These are phyloP conservation scores for Poeciliopsis turneri DNA, from an alignment of 2,797 vertebrate genomes.

Conservation along the genomic window DNA sequence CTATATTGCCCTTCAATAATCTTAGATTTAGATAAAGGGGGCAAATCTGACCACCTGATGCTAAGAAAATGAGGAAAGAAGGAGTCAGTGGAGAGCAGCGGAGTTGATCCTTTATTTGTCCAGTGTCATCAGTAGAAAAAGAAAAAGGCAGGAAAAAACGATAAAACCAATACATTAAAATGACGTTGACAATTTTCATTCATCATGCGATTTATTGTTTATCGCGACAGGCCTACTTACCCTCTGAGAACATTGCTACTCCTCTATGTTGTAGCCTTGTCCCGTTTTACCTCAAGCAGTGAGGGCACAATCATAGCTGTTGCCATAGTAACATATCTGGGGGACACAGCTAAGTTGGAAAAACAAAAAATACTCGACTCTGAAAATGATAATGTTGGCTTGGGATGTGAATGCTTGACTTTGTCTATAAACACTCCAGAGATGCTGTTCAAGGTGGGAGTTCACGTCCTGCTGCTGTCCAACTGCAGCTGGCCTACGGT, in stretches of 20 bases:
- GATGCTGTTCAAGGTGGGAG: conserved; percentile 19
- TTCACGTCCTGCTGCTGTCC: conserved; percentile 15
- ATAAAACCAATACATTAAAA: no score
- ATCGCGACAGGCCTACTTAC: not conserved
- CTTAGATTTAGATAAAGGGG: no score
- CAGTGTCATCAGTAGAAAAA: no score
- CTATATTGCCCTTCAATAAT: no score
- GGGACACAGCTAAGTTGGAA: conserved; percentile 20
- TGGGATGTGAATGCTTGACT: conserved; percentile 6
- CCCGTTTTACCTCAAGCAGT: conserved; percentile 23
- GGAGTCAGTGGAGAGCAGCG: no score
- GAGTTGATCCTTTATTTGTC: no score
- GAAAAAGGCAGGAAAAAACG: no score
- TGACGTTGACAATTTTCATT: no score
- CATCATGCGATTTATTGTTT: no score
- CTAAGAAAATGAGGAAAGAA: no score
- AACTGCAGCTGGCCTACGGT: conserved; percentile 11
- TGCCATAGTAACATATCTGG: conserved; percentile 50
- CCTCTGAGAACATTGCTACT: conserved; percentile 31
- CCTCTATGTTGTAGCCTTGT: conserved; percentile 25
- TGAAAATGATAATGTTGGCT: conserved; percentile 32
- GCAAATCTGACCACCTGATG: no score
- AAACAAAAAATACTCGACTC: conserved; percentile 23
- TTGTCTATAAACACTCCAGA: conserved; percentile 5
- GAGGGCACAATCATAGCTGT: conserved; percentile 52